phyloP scores from a whole-genome alignment of 1,140 invertebrate species.

The Solen grandis region DNA sequence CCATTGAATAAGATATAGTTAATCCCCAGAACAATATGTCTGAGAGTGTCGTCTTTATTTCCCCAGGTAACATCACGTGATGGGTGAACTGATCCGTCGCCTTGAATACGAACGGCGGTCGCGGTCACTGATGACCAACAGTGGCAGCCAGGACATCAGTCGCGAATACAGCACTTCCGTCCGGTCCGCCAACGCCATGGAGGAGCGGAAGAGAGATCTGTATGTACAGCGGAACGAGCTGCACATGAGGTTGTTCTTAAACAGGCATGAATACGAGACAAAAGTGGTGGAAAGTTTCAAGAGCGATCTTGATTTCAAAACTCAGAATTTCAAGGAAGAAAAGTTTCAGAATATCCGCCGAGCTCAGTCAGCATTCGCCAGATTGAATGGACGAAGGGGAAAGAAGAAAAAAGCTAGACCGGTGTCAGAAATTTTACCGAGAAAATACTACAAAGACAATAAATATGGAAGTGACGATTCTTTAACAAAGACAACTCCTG shows the following conservation, averaged over 20 bases:
- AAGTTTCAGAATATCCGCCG: conserved; percentile 35
- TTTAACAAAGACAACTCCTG: neutral
- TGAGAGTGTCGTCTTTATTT: no score
- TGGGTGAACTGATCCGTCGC: conserved; percentile 40
- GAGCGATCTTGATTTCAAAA: conserved; percentile 27
- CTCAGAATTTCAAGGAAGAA: conserved; percentile 17
- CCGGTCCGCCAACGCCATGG: conserved; percentile 33
- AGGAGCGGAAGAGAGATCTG: conserved; percentile 11
- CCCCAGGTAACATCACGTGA: no score
- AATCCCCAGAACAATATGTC: no score
- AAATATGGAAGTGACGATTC: neutral
- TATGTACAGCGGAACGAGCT: conserved; percentile 13
- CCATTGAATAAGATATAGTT: no score
- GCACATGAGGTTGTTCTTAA: conserved; percentile 24
- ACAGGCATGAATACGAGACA: conserved; percentile 36
- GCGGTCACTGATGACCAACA: neutral
- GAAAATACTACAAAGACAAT: conserved; percentile 25
- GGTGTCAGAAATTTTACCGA: conserved; percentile 31
- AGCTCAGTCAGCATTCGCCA: conserved; percentile 9
- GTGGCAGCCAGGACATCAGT: conserved; percentile 17
- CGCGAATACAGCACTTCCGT: conserved; percentile 30
- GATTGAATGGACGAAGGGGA: neutral
- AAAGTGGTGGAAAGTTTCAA: conserved; percentile 25
- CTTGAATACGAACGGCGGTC: conserved; percentile 40
- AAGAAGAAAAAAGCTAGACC: conserved; percentile 3